Evolutionary conservation across 2,888 invertebrate species (phyloP).

Genomic region (Siphonodentalium dalli): DNA sequence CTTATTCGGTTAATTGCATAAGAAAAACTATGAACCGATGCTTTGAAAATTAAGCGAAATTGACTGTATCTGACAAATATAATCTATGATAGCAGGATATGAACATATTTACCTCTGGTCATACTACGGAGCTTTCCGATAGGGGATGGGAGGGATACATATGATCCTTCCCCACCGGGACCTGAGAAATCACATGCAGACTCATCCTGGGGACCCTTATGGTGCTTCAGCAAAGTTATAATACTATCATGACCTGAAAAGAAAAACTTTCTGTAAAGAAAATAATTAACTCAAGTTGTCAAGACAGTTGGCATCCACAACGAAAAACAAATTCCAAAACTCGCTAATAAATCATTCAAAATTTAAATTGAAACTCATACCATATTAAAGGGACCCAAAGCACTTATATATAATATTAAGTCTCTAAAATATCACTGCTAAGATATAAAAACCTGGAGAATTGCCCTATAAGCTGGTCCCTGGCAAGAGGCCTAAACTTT

Average conservation of each 20-base stretch:
- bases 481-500: too few relatives aligned
- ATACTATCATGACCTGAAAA: slow-evolving; percentile 65
- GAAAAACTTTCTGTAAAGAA: not conserved
- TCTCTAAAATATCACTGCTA: too few relatives aligned
- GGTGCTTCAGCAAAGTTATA: slow-evolving; percentile 66
- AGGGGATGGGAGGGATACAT: slow-evolving; percentile 67
- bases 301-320: not conserved
- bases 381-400: too few relatives aligned
- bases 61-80: not conserved
- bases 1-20: too few relatives aligned
- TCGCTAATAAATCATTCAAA: not conserved
- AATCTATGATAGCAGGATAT: not conserved
- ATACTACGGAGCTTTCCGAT: slow-evolving; percentile 66
- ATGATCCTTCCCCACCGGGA: slow-evolving; percentile 61
- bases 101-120: slow-evolving; percentile 58
- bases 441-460: too few relatives aligned
- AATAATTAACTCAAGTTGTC: not conserved
- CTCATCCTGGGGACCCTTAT: slow-evolving; percentile 65
- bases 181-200: slow-evolving; percentile 66
- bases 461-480: too few relatives aligned
- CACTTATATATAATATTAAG: too few relatives aligned
- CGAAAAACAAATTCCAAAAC: not conserved
- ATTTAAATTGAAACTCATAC: not conserved
- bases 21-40: not conserved
- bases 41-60: not conserved